A percentile compares a stretch with the other conserved stretches of the same genome.
These are phyloP conservation scores for Caenorhabditis sp. DNA, from an alignment of 2,888 invertebrate genomes.

Conservation along the genomic window DNA sequence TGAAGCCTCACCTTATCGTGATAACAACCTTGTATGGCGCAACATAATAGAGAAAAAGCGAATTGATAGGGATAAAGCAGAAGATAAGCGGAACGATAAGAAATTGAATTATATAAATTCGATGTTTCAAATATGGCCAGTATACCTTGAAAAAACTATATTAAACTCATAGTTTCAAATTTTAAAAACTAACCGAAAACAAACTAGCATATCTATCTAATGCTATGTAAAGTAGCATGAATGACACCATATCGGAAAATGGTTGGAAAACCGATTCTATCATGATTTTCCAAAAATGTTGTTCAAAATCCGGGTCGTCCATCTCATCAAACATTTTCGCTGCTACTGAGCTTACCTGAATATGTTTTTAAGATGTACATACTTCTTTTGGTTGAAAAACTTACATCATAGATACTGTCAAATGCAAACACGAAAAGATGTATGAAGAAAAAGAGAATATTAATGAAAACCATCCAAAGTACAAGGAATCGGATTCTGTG, in stretches of 20 bases:
- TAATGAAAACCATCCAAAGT: conserved; percentile 14
- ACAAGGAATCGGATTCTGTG: conserved; percentile 40
- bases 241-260: conserved; percentile 30
- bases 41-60: conserved; percentile 19
- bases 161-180: background rate
- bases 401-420: conserved; percentile 27
- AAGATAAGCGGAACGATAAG: conserved; percentile 17
- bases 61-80: conserved; percentile 20
- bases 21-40: conserved; percentile 21
- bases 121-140: conserved; percentile 37
- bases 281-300: conserved; percentile 25
- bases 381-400: background rate
- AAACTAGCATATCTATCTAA: conserved; percentile 41
- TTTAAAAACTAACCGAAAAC: conserved; percentile 21
- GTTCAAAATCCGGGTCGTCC: conserved; percentile 11
- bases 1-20: background rate
- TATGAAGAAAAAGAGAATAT: conserved; percentile 19
- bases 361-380: conserved; percentile 1
- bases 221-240: conserved; percentile 36
- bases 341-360: conserved; percentile 19
- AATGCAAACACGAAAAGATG: conserved; percentile 27
- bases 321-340: conserved; percentile 24
- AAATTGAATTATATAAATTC: conserved; percentile 18
- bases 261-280: conserved; percentile 33
- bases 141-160: conserved; percentile 29